Base-by-base conservation (phyloP, 2,113 vertebrate species). In the Herpetotheres cachinnans region DNA sequence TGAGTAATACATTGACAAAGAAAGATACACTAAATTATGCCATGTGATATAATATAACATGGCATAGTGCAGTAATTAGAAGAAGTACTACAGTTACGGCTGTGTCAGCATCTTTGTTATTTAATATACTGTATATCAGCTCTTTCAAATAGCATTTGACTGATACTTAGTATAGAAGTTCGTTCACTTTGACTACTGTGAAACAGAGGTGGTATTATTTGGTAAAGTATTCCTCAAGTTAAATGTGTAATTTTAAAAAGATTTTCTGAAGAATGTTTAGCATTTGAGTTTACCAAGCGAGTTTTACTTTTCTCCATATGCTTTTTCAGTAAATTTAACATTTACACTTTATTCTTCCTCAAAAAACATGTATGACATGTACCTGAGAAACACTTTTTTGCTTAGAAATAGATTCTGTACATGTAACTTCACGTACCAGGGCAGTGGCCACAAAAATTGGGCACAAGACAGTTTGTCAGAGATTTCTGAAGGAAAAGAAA, bases 1-100 rank as follows among this genome's bases (percentile, higher is more conserved):
- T 94, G 82, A 97, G 92, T 49, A 96, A 97, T 84, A 93, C 34
- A 92, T 22, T 91, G 95, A 95, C 86, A 92, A 97, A 96, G 88
- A 91, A 95, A 95, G 94, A 95, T 38, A 71, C 34, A 70, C 38
- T 95, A 84, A 97, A 93, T 91, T 96, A 95, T 65, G 52, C 30
- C 76, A 79, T 34, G 47, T 80, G 76, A 94, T 93, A 80, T 81
- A 95, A 94, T 59, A 65, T 32, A 95, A 71, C 69, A 90, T 82
- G 89, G 77, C 8, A 5, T 11, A 54, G 88, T 71, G 46, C 46
- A 73, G 32, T 77, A 95, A 94, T 96, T 86, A 88, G 32, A 92
- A 63, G 15, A 56, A 65, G 67, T 38, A 82, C 59, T 81, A 69
- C 70, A 92, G 87, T 63, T 86, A 88, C 67, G 69, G 34, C 72